Percentiles rank a stretch among this genome's conserved stretches.
Conservation (phyloP, 2,888 invertebrate genomes). For the Yponomeuta malinellus region DNA sequence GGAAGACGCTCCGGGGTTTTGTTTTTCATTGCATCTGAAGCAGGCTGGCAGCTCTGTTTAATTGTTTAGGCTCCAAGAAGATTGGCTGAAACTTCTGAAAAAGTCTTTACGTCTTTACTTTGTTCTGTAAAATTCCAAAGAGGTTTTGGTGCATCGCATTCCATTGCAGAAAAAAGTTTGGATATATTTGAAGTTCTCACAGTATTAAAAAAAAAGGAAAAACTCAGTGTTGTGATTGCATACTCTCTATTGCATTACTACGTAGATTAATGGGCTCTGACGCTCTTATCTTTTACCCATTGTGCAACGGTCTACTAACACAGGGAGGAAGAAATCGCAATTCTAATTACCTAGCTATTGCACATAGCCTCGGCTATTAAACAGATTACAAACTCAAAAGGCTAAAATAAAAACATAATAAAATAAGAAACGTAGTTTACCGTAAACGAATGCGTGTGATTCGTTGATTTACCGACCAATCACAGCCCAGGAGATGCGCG, state of each 20-base stretch:
- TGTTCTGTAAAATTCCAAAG: too few species aligned
- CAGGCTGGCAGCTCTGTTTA: background rate
- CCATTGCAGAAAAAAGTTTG: too few species aligned
- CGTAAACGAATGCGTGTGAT: conserved; percentile 22
- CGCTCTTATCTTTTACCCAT: background rate
- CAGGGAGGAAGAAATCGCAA: background rate
- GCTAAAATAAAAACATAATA: conserved; percentile 14
- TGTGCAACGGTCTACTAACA: background rate
- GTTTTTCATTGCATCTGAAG: background rate
- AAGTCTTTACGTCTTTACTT: too few species aligned
- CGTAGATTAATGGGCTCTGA: background rate
- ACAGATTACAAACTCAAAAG: background rate
- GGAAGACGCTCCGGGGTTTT: background rate
- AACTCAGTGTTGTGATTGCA: background rate
- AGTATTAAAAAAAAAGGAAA: too few species aligned
- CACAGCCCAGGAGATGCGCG: conserved; percentile 28
- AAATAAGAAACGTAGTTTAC: conserved; percentile 20
- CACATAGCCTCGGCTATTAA: background rate
- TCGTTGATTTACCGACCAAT: conserved; percentile 24
- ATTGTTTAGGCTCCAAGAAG: background rate
- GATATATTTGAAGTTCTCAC: too few species aligned
- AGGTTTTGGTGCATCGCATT: too few species aligned
- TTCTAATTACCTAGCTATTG: background rate
- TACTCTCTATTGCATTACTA: background rate
- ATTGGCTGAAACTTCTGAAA: background rate